These are phyloP conservation scores for Formicarius rufipectus DNA, from an alignment of 2,113 vertebrate species.

Conservation along the genomic window DNA sequence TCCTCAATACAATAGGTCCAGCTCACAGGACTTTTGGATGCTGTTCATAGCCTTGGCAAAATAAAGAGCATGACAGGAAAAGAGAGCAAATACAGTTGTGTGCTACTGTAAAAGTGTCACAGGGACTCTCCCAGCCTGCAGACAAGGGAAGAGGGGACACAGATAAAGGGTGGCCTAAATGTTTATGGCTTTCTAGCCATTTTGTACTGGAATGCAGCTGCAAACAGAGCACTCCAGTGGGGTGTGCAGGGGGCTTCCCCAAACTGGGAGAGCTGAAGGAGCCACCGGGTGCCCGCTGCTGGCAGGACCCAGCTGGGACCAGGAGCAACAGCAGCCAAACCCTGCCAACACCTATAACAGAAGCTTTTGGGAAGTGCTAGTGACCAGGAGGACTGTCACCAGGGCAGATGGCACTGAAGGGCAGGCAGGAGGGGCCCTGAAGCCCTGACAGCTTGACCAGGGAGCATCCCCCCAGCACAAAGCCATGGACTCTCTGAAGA, in stretches of 20 bases:
- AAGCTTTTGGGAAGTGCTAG: background rate
- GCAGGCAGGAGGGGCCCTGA: background rate
- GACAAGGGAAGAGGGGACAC: background rate
- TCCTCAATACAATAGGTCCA: background rate
- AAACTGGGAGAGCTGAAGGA: background rate
- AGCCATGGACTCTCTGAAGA: background rate
- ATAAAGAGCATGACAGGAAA: background rate
- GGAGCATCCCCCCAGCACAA: background rate
- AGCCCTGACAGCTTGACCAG: background rate
- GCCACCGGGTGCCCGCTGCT: background rate
- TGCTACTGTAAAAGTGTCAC: background rate
- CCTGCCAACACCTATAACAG: background rate
- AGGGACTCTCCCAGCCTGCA: background rate
- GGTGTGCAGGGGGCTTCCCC: background rate
- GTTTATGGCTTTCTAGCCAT: background rate
- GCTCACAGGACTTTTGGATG: background rate
- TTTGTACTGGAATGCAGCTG: background rate
- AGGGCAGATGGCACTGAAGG: background rate
- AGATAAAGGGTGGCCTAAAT: background rate
- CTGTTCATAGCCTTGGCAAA: background rate
- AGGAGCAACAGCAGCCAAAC: background rate
- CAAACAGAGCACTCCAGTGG: background rate
- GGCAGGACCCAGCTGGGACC: background rate
- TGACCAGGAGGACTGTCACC: background rate
- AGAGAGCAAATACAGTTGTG: background rate